These are phyloP conservation scores for Myocastor coypus DNA, from an alignment of 2,113 vertebrate genomes.

Conservation along the genomic window DNA sequence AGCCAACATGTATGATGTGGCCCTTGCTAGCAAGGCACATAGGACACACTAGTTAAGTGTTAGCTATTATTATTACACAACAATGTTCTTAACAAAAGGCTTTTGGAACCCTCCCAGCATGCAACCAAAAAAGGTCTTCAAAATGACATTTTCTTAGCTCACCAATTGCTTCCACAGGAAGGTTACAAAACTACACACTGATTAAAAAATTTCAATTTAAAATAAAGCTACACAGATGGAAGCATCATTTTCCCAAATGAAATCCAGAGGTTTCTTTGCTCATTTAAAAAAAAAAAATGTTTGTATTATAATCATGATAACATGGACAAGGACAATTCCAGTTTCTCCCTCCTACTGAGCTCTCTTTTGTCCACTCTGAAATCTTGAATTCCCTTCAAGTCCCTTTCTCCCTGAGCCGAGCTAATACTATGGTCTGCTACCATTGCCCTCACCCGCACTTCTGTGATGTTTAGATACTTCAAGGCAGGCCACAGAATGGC, in stretches of 20 bases:
- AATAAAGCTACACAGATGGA: slow-evolving; percentile 28
- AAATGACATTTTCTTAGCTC: slow-evolving; percentile 60
- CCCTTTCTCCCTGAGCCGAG: slow-evolving; percentile 57
- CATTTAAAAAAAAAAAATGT: slow-evolving; percentile 25
- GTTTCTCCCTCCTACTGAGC: slow-evolving; percentile 64
- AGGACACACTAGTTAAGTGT: slow-evolving; percentile 1
- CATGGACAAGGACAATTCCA: slow-evolving; percentile 48
- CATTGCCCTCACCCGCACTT: slow-evolving; percentile 56
- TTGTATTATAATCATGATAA: slow-evolving; percentile 69
- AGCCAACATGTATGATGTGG: not conserved
- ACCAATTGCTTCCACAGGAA: not conserved
- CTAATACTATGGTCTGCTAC: slow-evolving; percentile 64
- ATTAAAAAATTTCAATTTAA: slow-evolving; percentile 66
- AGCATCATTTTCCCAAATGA: slow-evolving; percentile 47
- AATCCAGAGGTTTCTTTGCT: slow-evolving; percentile 62
- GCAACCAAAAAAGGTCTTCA: slow-evolving; percentile 52
- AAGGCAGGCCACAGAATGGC: slow-evolving; percentile 66
- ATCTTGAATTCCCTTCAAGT: slow-evolving; percentile 71
- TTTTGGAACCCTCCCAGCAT: slow-evolving; percentile 31
- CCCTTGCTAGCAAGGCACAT: not conserved
- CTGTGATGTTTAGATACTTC: slow-evolving; percentile 77
- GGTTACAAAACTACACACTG: slow-evolving; percentile 42
- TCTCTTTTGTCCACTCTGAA: slow-evolving; percentile 71
- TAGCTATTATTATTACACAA: slow-evolving; percentile 49
- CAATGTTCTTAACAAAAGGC: slow-evolving; percentile 56